Evolutionary conservation across 1,140 invertebrate genomes (phyloP), one percentile per base, ranked within the genome.

Genomic region (Ganaspis sp.): DNA sequence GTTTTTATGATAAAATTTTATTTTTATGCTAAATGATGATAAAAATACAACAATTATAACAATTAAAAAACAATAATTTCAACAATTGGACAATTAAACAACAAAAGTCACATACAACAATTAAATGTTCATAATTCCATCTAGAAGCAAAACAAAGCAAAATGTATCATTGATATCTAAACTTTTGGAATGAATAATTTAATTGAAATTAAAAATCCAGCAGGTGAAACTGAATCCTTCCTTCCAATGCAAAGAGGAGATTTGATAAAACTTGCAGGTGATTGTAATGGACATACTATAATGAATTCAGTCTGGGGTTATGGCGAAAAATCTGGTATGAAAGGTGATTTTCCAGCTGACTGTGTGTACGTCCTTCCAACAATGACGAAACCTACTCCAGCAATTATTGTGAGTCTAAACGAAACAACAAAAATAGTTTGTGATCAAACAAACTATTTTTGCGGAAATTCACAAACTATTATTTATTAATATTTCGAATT

Each of bases 331-430:
- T 95, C 95, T 76, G 93, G 93, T 6, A 91, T 94, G 76, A 92
- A 93, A 85, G 98, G 97, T 9, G 94, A 97, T 83, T 98, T 99
- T 90, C 95, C 96, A 0, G 95, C 95, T 1, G 96, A 98, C 84
- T 94, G 93, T 87, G 95, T 98, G 12, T 97, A 97, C 84, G 94
- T 99, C 42, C 88, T 99, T 75, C 97, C 98, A 11, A 96, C 96
- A 4, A 92, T 98, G 71, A 93, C 92, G 2, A 93, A 94, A 87
- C 98, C 98, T n/a, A 93, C 95, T 0, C 82, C 82, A 29, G n/a
- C 74, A 17, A 74, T 85, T 64, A 69, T 83, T 17, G 82, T 83
- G 54, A 82, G 75, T 71, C 23, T 26, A 45, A 53, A 12, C 15
- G 40, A 40, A 58, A 19, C 54, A 77, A n/a, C n/a, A n/a, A n/a